These are phyloP conservation scores for Streptopelia turtur DNA, from an alignment of 2,797 vertebrate species.

Conservation along the genomic window DNA sequence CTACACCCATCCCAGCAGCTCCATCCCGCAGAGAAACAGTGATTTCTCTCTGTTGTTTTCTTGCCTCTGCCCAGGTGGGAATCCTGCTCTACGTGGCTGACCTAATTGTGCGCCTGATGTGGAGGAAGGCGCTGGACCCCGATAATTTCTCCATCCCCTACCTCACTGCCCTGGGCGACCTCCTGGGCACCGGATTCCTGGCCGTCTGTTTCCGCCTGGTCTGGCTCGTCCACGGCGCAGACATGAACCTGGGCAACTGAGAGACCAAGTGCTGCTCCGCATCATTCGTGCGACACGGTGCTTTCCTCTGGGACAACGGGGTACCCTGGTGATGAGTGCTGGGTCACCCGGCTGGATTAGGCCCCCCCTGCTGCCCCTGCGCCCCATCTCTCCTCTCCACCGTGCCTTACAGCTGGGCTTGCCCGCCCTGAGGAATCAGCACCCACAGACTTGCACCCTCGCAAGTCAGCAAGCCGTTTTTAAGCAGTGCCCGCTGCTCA, in stretches of 20 bases:
- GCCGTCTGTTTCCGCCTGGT: slow-evolving; percentile 86
- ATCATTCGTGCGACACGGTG: neutral
- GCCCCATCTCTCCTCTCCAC: neutral
- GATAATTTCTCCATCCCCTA: slow-evolving; percentile 98
- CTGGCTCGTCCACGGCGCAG: slow-evolving; percentile 73
- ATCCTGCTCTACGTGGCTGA: slow-evolving; percentile 91
- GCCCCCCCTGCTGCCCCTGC: neutral
- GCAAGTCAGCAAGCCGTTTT: neutral
- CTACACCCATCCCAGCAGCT: neutral
- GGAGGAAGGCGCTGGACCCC: slow-evolving; percentile 90
- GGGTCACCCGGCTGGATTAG: neutral
- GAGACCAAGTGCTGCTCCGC: neutral
- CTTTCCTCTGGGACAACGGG: neutral
- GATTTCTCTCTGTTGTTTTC: neutral
- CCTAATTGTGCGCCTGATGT: slow-evolving; percentile 88
- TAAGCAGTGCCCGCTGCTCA: accelerated
- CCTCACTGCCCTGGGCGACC: slow-evolving; percentile 93
- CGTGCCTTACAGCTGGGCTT: slow-evolving; percentile 35
- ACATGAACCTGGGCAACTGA: slow-evolving; percentile 63
- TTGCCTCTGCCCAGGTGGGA: slow-evolving; percentile 80
- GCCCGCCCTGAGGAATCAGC: accelerated
- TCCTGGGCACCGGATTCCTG: slow-evolving; percentile 92
- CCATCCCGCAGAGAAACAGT: neutral
- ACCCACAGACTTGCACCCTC: neutral
- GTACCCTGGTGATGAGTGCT: neutral